Base-by-base conservation (phyloP, 1,140 invertebrate species). In the Colletes gigas region DNA sequence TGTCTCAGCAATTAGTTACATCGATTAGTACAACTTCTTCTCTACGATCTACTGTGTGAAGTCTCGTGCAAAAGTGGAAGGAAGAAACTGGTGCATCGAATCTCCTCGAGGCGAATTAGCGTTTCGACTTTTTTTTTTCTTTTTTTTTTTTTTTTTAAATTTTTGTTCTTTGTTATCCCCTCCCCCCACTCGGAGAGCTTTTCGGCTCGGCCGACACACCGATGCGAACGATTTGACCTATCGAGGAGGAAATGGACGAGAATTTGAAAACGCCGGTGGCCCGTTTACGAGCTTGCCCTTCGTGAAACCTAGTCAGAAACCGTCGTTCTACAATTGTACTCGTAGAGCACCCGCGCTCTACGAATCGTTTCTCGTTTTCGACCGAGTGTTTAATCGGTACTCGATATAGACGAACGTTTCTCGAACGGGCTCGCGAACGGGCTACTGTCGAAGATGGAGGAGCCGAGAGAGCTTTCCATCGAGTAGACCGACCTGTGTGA, bases 401-500 rank as follows among this genome's bases (percentile, higher is more conserved):
- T 30, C 30, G 30, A 30, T 30, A 30, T 30, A 30, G 62, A 44
- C 15, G 39, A 41, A 17, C 9, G 17, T 69, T 1, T 55, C 4
- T 5, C 6, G 14, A 30, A 17, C n/a, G 19, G 50, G 30, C 59
- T 52, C 4, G 62, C 39, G n/a, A 77, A 60, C 84, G 77, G 63
- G 71, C 84, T 60, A 72, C 47, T 75, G 62, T 67, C 39, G 10
- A 41, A 47, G 47, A 74, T 52, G 72, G 79, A 52, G 50, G 78
- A 86, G 76, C 47, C 68, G 71, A 55, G 60, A 74, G 39, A 77
- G 84, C 66, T 80, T 80, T 83, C 78, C 55, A 81, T 83, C 83
- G 60, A 70, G 69, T 83, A 71, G 74, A 93, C 92, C 93, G 94
- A 98, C 97, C 97, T 98, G 97, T 81, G 97, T 98, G 17, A 98